Evolutionary conservation across 2,797 vertebrate species (phyloP), one percentile per base, ranked within the genome.

Genomic region (Malurus leucopterus): DNA sequence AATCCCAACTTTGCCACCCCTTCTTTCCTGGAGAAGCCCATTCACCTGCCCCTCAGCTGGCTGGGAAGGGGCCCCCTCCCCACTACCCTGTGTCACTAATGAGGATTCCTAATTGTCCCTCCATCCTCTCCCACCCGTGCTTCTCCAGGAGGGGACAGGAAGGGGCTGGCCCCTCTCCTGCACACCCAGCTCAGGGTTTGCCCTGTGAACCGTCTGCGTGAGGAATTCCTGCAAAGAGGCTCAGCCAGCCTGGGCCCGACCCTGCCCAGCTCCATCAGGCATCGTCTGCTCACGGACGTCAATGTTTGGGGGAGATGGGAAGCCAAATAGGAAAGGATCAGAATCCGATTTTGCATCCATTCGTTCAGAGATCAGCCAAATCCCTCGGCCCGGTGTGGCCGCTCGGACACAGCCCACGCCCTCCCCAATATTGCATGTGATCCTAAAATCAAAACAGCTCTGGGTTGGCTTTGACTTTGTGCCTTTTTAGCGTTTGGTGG

Each of bases 391-490:
- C 44, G 93, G 50, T 46, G 85, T 5, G 74, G 90, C 94, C 4
- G 34, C 80, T 82, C 11, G 40, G 71, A 70, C 49, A 34, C 6
- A 62, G 26, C 58, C 84, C 85, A 50, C 46, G 32, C 90, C 94
- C 92, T 74, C 92, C 95, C 93, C 84, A 69, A 0, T 80, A 88
- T 59, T 79, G 71, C 81, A 47, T 12, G 69, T 84, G 90, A 69
- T 69, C 84, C 79, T 87, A 74, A 89, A 84, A 95, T 72, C 55
- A 53, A 69, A 91, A 93, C 29, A 73, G 91, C 90, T 94, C 84
- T 93, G 94, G 95, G 91, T 87, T 94, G 93, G 86, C 86, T 72
- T 63, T 90, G 90, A 93, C 76, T 84, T 93, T 95, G 85, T 95
- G 93, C 32, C 51, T 89, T 91, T 95, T 90, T 90, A 88, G 86